Evolutionary conservation across 2,888 invertebrate species (phyloP), one percentile per base, ranked within the genome.

Genomic region (Oegoconia quadripuncta): DNA sequence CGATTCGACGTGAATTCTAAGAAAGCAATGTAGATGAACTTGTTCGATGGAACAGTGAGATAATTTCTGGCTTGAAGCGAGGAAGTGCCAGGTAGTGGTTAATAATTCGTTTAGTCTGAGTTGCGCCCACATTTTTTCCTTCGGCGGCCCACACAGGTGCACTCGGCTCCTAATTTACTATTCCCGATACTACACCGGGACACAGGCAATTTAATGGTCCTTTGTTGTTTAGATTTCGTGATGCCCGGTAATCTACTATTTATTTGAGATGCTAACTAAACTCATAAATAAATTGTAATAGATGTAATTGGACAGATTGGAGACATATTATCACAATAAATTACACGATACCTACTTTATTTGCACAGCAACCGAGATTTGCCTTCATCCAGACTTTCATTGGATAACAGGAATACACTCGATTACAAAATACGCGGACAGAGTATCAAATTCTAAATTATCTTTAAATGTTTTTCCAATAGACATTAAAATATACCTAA

Each of bases 51-150:
- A 41, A 23, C 39, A 32, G 36, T 45, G 34, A 50, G 55, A 34
- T 35, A 46, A 45, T 47, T 45, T 47, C n/a, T 45, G 36, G 41
- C 41, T 44, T 42, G 42, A 43, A 50, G 55, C 54, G 59, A 75
- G 68, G 70, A 71, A 71, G 74, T 74, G 71, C 59, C 82, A 84
- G 83, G 86, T 82, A 83, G 83, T 80, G 75, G 77, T 74, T 78
- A 79, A 80, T 82, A 84, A 86, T 87, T 84, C 86, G 86, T 86
- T 87, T 86, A 87, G 83, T 73, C 69, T 69, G 71, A 74, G 80
- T 73, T 76, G 83, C 80, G 80, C 79, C 75, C 72, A 75, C 71
- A 74, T 79, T 86, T 86, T 84, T 71, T 84, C 73, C 63, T 60
- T 56, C 50, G 56, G 46, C 50, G 72, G 83, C 73, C 86, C 87